Evolutionary conservation across 1,140 invertebrate genomes (phyloP), one percentile per base, ranked within the genome.

Genomic region (Pseudachorutes palmiensis): DNA sequence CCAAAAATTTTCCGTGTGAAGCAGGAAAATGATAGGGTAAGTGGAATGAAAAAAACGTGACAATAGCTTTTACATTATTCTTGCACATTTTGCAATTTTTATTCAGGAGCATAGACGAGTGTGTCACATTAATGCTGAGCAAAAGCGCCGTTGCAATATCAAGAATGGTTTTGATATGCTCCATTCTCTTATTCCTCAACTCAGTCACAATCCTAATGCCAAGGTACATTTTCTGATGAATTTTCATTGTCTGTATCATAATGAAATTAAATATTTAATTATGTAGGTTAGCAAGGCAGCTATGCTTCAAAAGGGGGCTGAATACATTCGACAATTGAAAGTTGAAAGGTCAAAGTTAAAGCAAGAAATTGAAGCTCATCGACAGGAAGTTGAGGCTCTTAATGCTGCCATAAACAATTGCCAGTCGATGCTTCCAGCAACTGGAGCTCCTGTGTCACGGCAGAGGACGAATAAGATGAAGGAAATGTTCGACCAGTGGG

Each of bases 131-230:
- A 94, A 97, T 78, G 94, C 96, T 0, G 97, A 99, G 78, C 95
- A 98, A 80, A 99, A 98, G 78, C 84, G 97, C 33, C 84, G 96
- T 45, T 95, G 92, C 77, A 97, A 97, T 77, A 97, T 98, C 71
- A 98, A 98, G 82, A 94, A 91, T 80, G 94, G 95, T 29, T 98
- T 98, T 79, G 94, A 98, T 78, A 89, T 88, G 77, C 82, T 98
- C 64, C 91, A 96, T 78, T 87, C 87, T 66, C 82, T 98, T n/a
- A 93, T 98, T 76, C 95, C 95, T 22, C 88, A 91, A 69, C 82
- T 97, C 16, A 90, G 86, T 79, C 87, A 91, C 74, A 96, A 92
- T 80, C 89, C 92, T 2, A 92, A 89, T 77, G 85, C 89, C 1
- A 97, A 97, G 83, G 88, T 91, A 77, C 81, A 31, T 57, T 22